Evolutionary conservation across 2,888 invertebrate genomes (phyloP), one percentile per base, ranked within the genome.

Genomic region (Beris morrisii): DNA sequence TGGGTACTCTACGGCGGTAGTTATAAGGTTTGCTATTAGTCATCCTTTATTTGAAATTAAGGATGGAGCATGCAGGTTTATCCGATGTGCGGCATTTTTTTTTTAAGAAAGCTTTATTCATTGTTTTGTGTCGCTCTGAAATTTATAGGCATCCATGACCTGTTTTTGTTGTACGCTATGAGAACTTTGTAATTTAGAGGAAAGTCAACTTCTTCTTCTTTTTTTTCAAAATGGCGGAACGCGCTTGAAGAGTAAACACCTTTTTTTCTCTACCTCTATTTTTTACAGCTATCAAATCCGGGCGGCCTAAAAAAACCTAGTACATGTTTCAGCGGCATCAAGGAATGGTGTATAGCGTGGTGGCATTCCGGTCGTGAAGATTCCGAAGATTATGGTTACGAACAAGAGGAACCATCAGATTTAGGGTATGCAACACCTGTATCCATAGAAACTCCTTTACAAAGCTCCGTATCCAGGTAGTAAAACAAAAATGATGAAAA

Each of bases 301-400:
- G 78, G 75, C 68, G 79, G 76, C 71, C 73, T 77, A 72, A 77
- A 77, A 73, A 79, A 77, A 67, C 71, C 74, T 66, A 75, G 75
- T 71, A 77, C 76, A 64, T 81, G 80, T 70, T 76, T 79, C 73
- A 77, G 78, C 71, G 78, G 85, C 15, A 81, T 90, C 64, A 82
- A 88, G 69, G 87, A 88, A 70, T 92, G 92, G 93, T 93, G 93
- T 79, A 86, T 92, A 66, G 92, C 92, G 76, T 93, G 93, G 93
- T 93, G 92, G 92, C 92, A 92, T 79, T 92, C 92, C 12, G 93
- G 93, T 0, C 84, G 92, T 45, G 92, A 93, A 69, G 92, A 93
- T 74, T 84, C 88, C 70, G 90, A 90, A 73, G 91, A 90, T 70
- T 90, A 88, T 73, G 90, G 74, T 59, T 81, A 79, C 64, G 90